Evolutionary conservation across 1,140 invertebrate species (phyloP).

Genomic region (Cylas formicarius): DNA sequence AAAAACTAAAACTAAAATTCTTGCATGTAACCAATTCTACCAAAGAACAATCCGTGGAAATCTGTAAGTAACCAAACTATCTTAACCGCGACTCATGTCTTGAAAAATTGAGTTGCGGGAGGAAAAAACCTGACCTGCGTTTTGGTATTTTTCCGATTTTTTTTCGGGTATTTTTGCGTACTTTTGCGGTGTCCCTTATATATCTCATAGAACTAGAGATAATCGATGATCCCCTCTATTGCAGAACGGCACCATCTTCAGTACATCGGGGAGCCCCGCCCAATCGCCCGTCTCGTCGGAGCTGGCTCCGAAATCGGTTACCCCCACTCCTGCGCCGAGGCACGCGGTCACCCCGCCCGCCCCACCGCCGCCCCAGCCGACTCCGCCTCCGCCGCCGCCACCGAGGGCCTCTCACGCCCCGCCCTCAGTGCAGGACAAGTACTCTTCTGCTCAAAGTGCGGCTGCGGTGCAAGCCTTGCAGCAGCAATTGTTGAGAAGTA

Average conservation of each 20-base stretch:
- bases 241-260: conserved; percentile 39
- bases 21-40: too few species aligned
- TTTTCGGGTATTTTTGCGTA: not conserved
- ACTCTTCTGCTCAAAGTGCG: conserved; percentile 51
- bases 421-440: conserved; percentile 56
- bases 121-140: not conserved
- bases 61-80: too few species aligned
- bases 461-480: conserved; percentile 75
- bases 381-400: conserved; percentile 34
- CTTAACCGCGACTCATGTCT: not conserved
- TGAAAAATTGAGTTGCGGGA: conserved; percentile 8
- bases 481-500: conserved; percentile 68
- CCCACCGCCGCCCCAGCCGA: conserved; percentile 37
- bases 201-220: not conserved
- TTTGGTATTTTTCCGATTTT: not conserved
- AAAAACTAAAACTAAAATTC: too few species aligned
- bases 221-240: conserved; percentile 10
- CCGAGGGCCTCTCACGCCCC: conserved; percentile 39
- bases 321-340: conserved; percentile 47
- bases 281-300: conserved; percentile 41
- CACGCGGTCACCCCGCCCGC: conserved; percentile 46
- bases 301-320: conserved; percentile 49
- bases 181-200: not conserved
- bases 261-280: conserved; percentile 40
- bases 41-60: too few species aligned